Conservation (phyloP, 2,113 vertebrate species). For the Hippoglossus stenolepis region DNA sequence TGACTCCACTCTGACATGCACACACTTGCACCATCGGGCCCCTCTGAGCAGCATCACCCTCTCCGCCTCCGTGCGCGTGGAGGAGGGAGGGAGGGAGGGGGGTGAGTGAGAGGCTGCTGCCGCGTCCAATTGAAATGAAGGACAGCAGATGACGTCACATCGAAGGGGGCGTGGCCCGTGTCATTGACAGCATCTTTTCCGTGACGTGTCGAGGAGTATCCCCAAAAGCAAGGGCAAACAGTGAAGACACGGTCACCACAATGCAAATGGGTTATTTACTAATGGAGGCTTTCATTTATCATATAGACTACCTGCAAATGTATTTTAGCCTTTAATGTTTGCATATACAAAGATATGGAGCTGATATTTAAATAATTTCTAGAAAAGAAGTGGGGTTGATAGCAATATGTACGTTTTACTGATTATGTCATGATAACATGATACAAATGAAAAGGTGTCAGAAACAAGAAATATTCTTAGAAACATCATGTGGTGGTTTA, state of each 20-base stretch:
- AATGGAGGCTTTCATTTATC: background rate
- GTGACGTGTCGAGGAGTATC: conserved; percentile 46
- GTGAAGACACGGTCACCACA: background rate
- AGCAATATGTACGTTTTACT: background rate
- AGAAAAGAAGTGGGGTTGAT: background rate
- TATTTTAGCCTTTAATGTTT: background rate
- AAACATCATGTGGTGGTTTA: background rate
- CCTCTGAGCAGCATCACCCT: conserved; percentile 32
- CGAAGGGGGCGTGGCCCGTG: conserved; percentile 18
- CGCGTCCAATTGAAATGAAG: conserved; percentile 53
- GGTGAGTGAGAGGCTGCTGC: conserved; percentile 11
- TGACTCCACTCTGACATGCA: conserved; percentile 24
- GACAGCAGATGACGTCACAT: background rate
- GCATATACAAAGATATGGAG: too few relatives aligned
- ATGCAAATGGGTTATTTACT: background rate
- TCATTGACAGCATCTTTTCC: conserved; percentile 51
- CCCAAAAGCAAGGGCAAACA: conserved; percentile 27
- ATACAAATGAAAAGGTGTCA: background rate
- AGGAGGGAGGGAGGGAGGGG: conserved; percentile 18
- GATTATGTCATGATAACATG: background rate
- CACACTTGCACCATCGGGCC: conserved; percentile 22
- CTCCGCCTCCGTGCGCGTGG: conserved; percentile 21
- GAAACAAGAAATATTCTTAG: background rate
- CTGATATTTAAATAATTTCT: background rate
- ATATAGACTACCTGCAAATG: background rate